Evolutionary conservation across 1,140 invertebrate species (phyloP).

Genomic region (Ips typographus): DNA sequence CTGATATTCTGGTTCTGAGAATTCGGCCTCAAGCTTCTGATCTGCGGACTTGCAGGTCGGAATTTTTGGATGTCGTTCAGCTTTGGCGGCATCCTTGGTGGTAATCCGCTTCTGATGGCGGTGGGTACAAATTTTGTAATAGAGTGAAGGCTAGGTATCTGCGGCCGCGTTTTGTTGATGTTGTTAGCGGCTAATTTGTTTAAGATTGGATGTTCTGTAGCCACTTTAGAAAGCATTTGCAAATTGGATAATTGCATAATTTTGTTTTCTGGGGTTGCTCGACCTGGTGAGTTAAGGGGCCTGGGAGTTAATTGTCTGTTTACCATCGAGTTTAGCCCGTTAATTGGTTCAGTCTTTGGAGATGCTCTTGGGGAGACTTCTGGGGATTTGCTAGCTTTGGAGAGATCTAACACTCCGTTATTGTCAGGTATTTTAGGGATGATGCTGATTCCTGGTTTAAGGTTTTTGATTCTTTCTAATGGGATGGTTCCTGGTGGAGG

Average conservation of each 20-base stretch:
- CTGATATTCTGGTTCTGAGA: conserved; percentile 48
- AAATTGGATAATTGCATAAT: conserved; percentile 45
- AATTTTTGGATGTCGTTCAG: conserved; percentile 50
- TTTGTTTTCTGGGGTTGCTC: conserved; percentile 32
- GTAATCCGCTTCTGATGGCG: conserved; percentile 13
- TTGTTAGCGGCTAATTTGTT: conserved; percentile 37
- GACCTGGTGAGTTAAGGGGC: conserved; percentile 12
- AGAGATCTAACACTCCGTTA: conserved; percentile 47
- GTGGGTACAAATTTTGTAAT: conserved; percentile 33
- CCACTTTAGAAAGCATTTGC: conserved; percentile 51
- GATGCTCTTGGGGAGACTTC: conserved; percentile 35
- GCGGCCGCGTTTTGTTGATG: conserved; percentile 37
- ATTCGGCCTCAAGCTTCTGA: conserved; percentile 44
- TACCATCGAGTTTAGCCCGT: conserved; percentile 32
- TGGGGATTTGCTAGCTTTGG: conserved; percentile 40
- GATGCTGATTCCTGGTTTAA: conserved; percentile 49
- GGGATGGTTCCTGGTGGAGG: conserved; percentile 50
- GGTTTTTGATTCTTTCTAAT: conserved; percentile 47
- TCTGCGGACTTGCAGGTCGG: conserved; percentile 42
- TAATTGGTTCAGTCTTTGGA: conserved; percentile 36
- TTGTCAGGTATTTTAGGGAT: conserved; percentile 46
- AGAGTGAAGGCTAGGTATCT: conserved; percentile 46
- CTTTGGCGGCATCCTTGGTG: conserved; percentile 46
- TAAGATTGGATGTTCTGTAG: conserved; percentile 43
- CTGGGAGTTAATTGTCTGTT: conserved; percentile 33